Evolutionary conservation across 2,888 invertebrate species (phyloP).

Genomic region (Belgica antarctica): DNA sequence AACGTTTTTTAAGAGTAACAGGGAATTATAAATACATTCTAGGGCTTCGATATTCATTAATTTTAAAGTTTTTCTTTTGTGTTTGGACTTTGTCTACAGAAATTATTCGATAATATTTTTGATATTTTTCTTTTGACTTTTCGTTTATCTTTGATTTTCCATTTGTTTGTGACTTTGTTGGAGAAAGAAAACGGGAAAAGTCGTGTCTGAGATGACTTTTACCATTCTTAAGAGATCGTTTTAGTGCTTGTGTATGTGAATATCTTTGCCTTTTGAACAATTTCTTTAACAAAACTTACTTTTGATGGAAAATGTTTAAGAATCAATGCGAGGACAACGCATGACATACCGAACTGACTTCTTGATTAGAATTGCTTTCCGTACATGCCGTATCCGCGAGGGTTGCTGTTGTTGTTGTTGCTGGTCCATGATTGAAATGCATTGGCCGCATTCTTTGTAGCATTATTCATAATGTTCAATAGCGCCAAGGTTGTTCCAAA

Average conservation of each 20-base stretch:
- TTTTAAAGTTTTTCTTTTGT: not conserved
- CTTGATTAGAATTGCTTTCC: conserved; percentile 36
- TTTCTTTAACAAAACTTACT: too few species aligned
- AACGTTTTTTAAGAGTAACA: too few species aligned
- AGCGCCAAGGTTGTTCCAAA: conserved; percentile 5
- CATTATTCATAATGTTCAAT: conserved; percentile 32
- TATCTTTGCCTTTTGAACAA: too few species aligned
- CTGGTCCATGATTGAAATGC: conserved; percentile 3
- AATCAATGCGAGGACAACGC: too few species aligned
- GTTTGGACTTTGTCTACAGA: not conserved
- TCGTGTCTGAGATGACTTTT: not conserved
- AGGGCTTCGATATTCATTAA: not conserved
- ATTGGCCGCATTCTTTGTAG: not conserved
- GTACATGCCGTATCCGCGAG: conserved; percentile 20
- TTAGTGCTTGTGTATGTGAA: not conserved
- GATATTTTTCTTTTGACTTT: not conserved
- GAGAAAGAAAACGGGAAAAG: too few species aligned
- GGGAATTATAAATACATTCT: not conserved
- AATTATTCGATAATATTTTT: not conserved
- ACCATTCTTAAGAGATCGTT: conserved; percentile 3
- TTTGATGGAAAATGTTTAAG: too few species aligned
- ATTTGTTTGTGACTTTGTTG: conserved; percentile 1
- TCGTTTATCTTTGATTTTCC: conserved; percentile 6
- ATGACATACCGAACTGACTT: too few species aligned
- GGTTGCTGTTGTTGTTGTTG: not conserved